Evolutionary conservation across 2,888 invertebrate genomes (phyloP).

Genomic region (Petrophora chlorosata): DNA sequence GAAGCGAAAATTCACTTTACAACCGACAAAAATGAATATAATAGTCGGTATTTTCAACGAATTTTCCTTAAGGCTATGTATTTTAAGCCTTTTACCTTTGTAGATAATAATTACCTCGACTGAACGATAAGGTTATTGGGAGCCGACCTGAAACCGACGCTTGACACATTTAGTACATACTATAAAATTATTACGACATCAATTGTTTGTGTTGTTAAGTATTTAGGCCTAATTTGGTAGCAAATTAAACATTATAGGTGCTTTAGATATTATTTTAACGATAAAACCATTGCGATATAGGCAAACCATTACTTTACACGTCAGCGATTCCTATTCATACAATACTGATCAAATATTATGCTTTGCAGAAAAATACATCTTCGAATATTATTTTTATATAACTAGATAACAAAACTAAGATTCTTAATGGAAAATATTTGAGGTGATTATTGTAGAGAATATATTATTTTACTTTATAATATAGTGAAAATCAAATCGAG

Average conservation of each 20-base stretch:
- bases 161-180: not conserved
- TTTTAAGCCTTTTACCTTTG: too few species aligned
- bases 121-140: not conserved
- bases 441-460: conserved; percentile 2
- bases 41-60: too few species aligned
- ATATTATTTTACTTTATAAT: conserved; percentile 3
- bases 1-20: too few species aligned
- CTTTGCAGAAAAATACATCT: conserved; percentile 6
- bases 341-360: conserved; percentile 13
- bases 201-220: not conserved
- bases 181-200: not conserved
- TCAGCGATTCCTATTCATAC: not conserved
- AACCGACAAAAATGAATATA: too few species aligned
- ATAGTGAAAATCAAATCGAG: conserved; percentile 8
- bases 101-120: too few species aligned
- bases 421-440: conserved; percentile 15
- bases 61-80: too few species aligned
- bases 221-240: conserved; percentile 8
- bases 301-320: not conserved
- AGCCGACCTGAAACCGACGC: not conserved
- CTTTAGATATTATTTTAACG: not conserved
- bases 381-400: conserved; percentile 9
- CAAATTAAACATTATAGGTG: not conserved
- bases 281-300: not conserved
- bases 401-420: conserved; percentile 19